Conservation (phyloP, 2,797 vertebrate species). For the Poecilia picta region DNA sequence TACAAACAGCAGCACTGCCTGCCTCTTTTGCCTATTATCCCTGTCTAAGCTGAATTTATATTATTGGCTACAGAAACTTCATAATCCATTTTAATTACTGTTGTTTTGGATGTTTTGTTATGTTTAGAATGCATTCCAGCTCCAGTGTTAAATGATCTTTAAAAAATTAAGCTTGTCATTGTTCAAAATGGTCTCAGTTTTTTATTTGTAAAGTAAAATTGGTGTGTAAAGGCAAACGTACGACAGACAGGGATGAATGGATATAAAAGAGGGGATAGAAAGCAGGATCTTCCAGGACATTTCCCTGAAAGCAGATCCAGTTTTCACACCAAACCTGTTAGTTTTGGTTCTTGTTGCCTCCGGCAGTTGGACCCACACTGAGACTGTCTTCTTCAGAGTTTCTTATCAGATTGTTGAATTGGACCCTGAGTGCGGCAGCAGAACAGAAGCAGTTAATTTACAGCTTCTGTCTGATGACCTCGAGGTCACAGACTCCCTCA, state of each 20-base stretch:
- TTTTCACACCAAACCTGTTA: not conserved
- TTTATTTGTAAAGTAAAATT: no score
- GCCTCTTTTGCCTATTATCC: no score
- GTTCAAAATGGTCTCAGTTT: no score
- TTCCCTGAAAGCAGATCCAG: not conserved
- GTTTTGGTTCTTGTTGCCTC: not conserved
- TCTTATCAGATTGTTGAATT: not conserved
- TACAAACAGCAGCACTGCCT: no score
- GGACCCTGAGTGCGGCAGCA: not conserved
- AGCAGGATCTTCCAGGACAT: not conserved
- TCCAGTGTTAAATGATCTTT: no score
- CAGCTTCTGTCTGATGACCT: not conserved
- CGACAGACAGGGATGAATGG: not conserved
- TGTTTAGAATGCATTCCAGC: no score
- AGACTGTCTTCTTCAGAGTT: not conserved
- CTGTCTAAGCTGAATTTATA: no score
- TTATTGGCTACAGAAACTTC: no score
- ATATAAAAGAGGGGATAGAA: not conserved
- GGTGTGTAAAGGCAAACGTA: no score
- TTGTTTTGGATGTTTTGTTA: no score
- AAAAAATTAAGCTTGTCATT: no score
- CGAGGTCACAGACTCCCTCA: not conserved
- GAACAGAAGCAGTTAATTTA: slow-evolving; percentile 1
- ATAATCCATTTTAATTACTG: no score
- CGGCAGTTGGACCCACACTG: not conserved